Conservation (phyloP, 2,113 vertebrate species). For the Leptocoma aspasia region DNA sequence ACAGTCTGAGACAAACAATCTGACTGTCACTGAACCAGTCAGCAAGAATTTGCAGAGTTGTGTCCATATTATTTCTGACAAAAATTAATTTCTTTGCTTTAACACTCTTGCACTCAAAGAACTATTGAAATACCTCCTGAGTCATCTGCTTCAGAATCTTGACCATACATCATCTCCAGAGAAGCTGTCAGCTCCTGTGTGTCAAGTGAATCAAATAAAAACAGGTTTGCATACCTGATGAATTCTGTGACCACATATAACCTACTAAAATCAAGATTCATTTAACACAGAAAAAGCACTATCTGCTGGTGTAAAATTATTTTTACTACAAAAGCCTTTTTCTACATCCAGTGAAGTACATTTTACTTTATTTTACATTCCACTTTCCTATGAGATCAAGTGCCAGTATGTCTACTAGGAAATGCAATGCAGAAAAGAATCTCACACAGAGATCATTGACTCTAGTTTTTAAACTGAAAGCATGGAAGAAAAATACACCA, state of each 20-base stretch:
- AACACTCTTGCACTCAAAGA: conserved; percentile 68
- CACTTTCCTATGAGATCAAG: not conserved
- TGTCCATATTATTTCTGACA: conserved; percentile 62
- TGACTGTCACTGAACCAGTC: conserved; percentile 67
- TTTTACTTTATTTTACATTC: not conserved
- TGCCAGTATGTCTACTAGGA: not conserved
- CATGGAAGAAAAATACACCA: not conserved
- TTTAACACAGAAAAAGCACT: not conserved
- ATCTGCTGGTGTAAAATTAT: not conserved
- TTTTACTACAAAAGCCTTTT: not conserved
- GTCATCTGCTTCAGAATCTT: conserved; percentile 22
- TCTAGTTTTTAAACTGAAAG: not conserved
- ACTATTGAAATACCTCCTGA: conserved; percentile 64
- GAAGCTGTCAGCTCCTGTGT: conserved; percentile 63
- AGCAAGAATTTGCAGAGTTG: conserved; percentile 58
- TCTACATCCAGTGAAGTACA: not conserved
- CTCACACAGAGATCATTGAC: not conserved
- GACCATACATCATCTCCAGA: conserved; percentile 55
- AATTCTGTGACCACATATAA: not conserved
- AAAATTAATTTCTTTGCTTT: conserved; percentile 61
- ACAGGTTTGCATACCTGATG: not conserved
- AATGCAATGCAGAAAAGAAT: not conserved
- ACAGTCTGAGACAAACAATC: no score
- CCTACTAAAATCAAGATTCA: not conserved
- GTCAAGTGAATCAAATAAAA: not conserved